Evolutionary conservation across 2,113 vertebrate species (phyloP), one percentile per base, ranked within the genome.

Genomic region (Bubo bubo): DNA sequence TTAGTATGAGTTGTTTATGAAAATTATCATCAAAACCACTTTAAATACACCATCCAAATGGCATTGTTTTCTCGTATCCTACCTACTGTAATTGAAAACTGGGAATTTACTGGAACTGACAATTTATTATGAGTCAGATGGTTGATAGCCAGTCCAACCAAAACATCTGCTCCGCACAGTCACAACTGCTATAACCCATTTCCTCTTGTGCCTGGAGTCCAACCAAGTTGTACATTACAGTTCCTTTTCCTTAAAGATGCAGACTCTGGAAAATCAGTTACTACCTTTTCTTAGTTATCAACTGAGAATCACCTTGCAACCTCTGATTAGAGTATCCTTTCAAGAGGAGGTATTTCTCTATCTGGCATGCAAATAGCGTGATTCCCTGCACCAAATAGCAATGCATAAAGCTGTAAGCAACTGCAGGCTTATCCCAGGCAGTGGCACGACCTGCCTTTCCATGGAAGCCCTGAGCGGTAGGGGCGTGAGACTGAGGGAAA

Each of bases 101-200:
- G 97, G 93, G 97, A 98, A 98, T 95, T 98, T 98, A 98, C 98
- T 98, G 98, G 98, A 98, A 98, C 95, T 98, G 97, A 98, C 96
- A 98, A 98, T 98, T 98, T 98, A 97, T 98, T 97, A 98, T 98
- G 98, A 98, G 97, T 98, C 98, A 98, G 98, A 98, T 86, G 96
- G 97, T 95, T 97, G 97, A 98, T 95, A 97, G 97, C 92, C 97
- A 96, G 98, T 98, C 98, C 98, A 98, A 98, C 97, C 96, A 98
- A 98, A 98, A 98, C 98, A 98, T 98, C 98, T 98, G 98, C 91
- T 98, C 95, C 63, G 22, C 97, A 98, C 97, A 97, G 96, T 98
- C 97, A 98, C 98, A 97, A 98, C 97, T 98, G 97, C 98, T 98
- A 97, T 96, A 98, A 97, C 97, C 97, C 98, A 97, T 98, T 98